These are phyloP conservation scores for Xestia ashworthii DNA, from an alignment of 2,888 invertebrate species.

Conservation along the genomic window DNA sequence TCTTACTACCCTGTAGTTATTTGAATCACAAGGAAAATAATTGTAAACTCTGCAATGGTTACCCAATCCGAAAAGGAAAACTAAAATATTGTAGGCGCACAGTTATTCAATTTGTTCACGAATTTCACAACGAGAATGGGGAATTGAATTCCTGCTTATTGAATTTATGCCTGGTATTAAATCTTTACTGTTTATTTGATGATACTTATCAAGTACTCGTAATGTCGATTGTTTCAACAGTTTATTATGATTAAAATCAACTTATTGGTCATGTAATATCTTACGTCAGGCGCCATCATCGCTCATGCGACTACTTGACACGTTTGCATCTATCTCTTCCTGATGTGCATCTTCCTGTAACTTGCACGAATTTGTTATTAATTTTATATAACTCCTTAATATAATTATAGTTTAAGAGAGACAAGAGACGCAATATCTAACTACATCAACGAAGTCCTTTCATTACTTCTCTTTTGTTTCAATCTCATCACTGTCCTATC, in stretches of 20 bases:
- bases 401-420: background rate
- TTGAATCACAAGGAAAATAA: conserved; percentile 21
- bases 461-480: background rate
- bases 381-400: conserved; percentile 36
- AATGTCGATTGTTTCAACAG: conserved; percentile 28
- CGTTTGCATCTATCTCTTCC: conserved; percentile 61
- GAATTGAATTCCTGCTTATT: conserved; percentile 1
- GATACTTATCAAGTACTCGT: background rate
- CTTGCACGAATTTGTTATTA: conserved; percentile 39
- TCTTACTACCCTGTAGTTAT: conserved; percentile 1
- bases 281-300: conserved; percentile 61
- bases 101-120: background rate
- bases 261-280: conserved; percentile 54
- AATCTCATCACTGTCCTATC: background rate
- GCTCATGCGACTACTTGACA: conserved; percentile 53
- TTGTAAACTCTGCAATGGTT: background rate
- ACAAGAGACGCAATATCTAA: background rate
- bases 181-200: background rate
- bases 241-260: conserved; percentile 27
- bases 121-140: conserved; percentile 6
- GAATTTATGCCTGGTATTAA: conserved; percentile 7
- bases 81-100: background rate
- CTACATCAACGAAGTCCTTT: background rate
- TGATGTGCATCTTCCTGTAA: conserved; percentile 46
- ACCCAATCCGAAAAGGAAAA: conserved; percentile 22